Evolutionary conservation across 2,113 vertebrate species (phyloP).

Genomic region (Thermophis baileyi): DNA sequence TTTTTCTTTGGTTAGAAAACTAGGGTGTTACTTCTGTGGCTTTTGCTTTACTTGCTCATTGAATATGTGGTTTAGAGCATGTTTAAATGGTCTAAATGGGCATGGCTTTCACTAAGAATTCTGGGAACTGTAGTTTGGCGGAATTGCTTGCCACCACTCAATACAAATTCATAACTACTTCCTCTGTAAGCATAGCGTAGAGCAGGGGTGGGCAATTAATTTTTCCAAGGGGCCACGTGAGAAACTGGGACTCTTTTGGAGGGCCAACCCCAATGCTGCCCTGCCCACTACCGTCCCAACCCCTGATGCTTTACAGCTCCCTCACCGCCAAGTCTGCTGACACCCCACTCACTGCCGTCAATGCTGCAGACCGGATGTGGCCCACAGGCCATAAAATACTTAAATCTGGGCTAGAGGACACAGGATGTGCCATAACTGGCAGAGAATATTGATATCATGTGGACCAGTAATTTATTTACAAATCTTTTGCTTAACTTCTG

Average conservation of each 20-base stretch:
- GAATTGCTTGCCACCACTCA: background rate
- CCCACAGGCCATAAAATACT: background rate
- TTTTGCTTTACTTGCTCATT: background rate
- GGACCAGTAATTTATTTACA: background rate
- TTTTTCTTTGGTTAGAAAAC: background rate
- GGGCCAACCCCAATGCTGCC: background rate
- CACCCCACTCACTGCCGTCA: fast-evolving
- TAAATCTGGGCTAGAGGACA: background rate
- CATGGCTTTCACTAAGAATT: background rate
- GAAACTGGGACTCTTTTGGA: background rate
- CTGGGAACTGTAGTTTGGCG: background rate
- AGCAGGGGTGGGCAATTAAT: background rate
- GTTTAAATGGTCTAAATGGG: background rate
- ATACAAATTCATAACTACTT: background rate
- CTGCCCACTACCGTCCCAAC: background rate
- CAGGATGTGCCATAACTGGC: background rate
- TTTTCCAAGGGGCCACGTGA: background rate
- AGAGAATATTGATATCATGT: background rate
- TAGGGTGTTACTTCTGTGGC: background rate
- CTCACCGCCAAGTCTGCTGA: background rate
- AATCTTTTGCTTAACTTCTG: background rate
- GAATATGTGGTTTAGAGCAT: background rate
- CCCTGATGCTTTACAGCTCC: background rate
- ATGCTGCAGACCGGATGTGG: background rate
- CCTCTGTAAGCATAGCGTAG: background rate